Percentiles rank a stretch among this genome's conserved stretches.
These are phyloP conservation scores for Heliconius melpomene DNA, from an alignment of 1,140 invertebrate species.

Conservation along the genomic window DNA sequence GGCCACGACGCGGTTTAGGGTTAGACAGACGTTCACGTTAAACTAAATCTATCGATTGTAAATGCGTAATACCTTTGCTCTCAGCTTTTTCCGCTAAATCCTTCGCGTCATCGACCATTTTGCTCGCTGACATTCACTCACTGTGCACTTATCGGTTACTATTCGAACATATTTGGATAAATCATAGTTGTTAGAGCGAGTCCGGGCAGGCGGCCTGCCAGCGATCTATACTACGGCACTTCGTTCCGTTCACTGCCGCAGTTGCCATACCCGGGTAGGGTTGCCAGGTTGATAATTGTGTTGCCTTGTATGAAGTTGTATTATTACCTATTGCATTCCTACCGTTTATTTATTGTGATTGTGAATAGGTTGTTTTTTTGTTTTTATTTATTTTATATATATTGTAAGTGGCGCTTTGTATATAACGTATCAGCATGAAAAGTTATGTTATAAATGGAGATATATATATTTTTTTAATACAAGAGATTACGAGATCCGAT, in stretches of 20 bases:
- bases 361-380: background rate
- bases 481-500: too few relatives aligned
- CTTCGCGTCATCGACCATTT: conserved; percentile 80
- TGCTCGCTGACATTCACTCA: conserved; percentile 79
- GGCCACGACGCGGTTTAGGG: conserved; percentile 77
- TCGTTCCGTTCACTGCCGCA: conserved; percentile 73
- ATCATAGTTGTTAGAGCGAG: conserved; percentile 78
- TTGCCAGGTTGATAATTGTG: background rate
- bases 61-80: conserved; percentile 78
- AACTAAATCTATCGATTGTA: conserved; percentile 75
- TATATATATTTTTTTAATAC: too few relatives aligned
- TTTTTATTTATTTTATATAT: too few relatives aligned
- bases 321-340: background rate
- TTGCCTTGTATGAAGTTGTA: background rate
- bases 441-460: too few relatives aligned
- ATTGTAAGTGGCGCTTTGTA: too few relatives aligned
- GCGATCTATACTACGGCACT: conserved; percentile 77
- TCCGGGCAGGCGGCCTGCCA: conserved; percentile 77
- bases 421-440: too few relatives aligned
- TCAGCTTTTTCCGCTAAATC: conserved; percentile 79
- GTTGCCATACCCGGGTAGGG: background rate
- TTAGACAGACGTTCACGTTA: conserved; percentile 77
- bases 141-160: conserved; percentile 69
- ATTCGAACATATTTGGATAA: conserved; percentile 80
- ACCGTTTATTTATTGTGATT: background rate